A percentile compares a stretch with the other conserved stretches of the same genome.
phyloP scores from a whole-genome alignment of 37 sponge, comb jelly and placozoan species.

The Cliona cf. orientalis region DNA sequence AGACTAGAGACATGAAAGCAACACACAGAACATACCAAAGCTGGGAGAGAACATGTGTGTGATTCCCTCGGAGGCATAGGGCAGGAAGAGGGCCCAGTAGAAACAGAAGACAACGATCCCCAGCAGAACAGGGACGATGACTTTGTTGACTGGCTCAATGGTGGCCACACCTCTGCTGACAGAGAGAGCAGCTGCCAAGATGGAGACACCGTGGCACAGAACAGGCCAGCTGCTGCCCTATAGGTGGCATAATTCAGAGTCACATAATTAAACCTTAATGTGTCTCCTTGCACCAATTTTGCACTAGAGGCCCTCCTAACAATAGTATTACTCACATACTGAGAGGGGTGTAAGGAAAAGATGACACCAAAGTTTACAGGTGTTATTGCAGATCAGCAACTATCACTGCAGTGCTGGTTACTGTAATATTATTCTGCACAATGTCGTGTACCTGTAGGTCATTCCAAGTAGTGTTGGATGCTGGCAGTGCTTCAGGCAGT shows the following conservation, averaged over 20 bases:
- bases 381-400: not conserved
- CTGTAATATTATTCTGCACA: not conserved
- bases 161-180: slow-evolving; percentile 78
- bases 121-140: slow-evolving; percentile 78
- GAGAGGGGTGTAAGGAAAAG: not conserved
- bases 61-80: slow-evolving; percentile 73
- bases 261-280: not conserved
- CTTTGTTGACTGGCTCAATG: slow-evolving; percentile 79
- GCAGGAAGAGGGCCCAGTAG: slow-evolving; percentile 80
- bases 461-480: slow-evolving; percentile 54
- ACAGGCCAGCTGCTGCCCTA: slow-evolving; percentile 69
- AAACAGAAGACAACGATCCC: slow-evolving; percentile 66
- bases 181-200: slow-evolving; percentile 46
- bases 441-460: slow-evolving; percentile 43
- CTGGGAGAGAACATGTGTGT: slow-evolving; percentile 81
- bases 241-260: not conserved
- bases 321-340: not conserved
- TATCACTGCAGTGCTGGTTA: not conserved
- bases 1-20: not conserved
- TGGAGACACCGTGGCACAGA: slow-evolving; percentile 51
- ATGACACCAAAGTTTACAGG: not conserved
- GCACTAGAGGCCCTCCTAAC: not conserved
- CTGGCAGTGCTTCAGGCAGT: slow-evolving; percentile 52
- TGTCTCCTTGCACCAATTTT: not conserved
- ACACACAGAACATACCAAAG: slow-evolving; percentile 62